Base-by-base conservation (phyloP, 1,140 invertebrate genomes). In the Drosophila varians region DNA sequence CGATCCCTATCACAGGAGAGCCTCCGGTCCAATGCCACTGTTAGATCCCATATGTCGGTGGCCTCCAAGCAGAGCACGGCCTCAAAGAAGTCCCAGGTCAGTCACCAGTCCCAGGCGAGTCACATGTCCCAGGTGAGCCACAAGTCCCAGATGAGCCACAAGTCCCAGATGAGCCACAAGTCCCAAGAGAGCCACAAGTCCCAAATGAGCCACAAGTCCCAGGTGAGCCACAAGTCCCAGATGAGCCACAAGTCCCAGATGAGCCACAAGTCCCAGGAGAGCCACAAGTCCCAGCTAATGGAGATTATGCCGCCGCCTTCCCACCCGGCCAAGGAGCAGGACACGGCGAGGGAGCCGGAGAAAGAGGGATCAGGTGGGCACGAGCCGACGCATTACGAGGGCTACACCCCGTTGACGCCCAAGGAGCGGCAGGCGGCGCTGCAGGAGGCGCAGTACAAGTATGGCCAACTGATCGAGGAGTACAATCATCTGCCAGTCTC, bases 401-500 rank as follows among this genome's bases (percentile, higher is more conserved):
- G 55, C 31, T 71, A 61, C 9, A 42, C 55, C n/a, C 66, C 47
- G 3, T 9, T 72, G n/a, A 57, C 42, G 0, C 0, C 8, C 0
- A 28, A 1, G 6, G 48, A 74, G 6, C 21, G 26, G 3, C 9
- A 34, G 9, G 52, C 61, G 1, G 48, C 54, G 0, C 14, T 66
- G n/a, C 25, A 68, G 4, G 54, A 74, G 7, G 70, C 71, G 4
- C 52, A 68, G 2, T 12, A 23, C 0, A 74, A 54, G 23, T 75
- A 74, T 3, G 43, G 31, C 5, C 52, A 75, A 1, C 40, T 75
- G 8, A 52, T 60, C 26, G 52, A 66, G 18, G 72, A 75, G 5
- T 75, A 75, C 19, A 75, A 75, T 8, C 71, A 52, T 16, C 14
- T 75, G 42, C 72, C 72, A 3, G 71, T 75, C 4, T 75, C 71